These are phyloP conservation scores for Coptodon bakossiorum DNA, from an alignment of 2,113 vertebrate species.

Conservation along the genomic window DNA sequence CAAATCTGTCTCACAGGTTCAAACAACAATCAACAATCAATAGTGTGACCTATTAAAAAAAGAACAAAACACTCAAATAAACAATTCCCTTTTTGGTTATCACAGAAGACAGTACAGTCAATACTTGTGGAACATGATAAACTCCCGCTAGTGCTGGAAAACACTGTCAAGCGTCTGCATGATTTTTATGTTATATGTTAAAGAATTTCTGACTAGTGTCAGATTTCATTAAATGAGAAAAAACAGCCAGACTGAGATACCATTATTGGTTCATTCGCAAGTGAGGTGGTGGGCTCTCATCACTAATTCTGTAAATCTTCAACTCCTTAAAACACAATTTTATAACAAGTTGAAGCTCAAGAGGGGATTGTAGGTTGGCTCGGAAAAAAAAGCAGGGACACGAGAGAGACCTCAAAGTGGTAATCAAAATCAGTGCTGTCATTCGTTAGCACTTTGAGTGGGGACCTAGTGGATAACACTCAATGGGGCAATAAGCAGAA, in stretches of 20 bases:
- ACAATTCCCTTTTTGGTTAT: not conserved
- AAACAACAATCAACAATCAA: constrained; percentile 1
- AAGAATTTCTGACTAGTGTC: not conserved
- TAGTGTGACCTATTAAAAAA: not conserved
- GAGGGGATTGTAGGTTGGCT: constrained; percentile 1
- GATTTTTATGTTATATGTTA: not conserved
- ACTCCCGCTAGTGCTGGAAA: not conserved
- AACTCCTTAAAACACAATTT: not conserved
- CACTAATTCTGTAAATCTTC: constrained; percentile 13
- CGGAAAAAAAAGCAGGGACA: not conserved
- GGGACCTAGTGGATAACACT: constrained; percentile 44
- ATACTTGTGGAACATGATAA: not conserved
- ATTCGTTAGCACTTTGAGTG: constrained; percentile 34
- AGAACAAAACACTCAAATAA: not conserved
- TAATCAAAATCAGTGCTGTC: constrained; percentile 54
- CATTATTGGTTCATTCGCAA: not conserved
- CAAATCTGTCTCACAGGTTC: not conserved
- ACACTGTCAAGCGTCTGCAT: not conserved
- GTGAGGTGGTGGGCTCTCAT: not conserved
- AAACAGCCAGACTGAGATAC: not conserved
- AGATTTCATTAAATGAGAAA: not conserved
- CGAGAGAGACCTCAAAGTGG: constrained; percentile 33
- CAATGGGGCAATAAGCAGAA: constrained; percentile 52
- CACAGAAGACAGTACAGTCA: not conserved
- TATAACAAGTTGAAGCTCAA: constrained; percentile 1